These are phyloP conservation scores for Pollenia labialis DNA, from an alignment of 2,888 invertebrate genomes.

Conservation along the genomic window DNA sequence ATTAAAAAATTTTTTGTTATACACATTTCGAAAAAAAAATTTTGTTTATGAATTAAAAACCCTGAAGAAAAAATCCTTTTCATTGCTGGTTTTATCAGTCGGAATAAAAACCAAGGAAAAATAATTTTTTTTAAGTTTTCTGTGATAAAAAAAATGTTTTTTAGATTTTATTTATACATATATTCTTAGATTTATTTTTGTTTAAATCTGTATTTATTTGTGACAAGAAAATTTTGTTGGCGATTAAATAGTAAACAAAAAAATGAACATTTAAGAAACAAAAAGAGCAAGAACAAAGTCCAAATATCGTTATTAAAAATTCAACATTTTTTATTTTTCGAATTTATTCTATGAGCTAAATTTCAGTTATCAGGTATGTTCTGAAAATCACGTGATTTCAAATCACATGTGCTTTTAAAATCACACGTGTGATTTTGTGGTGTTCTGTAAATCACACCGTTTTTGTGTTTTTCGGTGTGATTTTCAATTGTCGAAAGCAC, in stretches of 20 bases:
- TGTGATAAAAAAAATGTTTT: constrained; percentile 15
- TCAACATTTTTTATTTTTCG: too few species aligned
- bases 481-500: too few species aligned
- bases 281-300: not conserved
- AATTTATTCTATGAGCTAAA: too few species aligned
- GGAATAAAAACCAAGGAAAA: not conserved
- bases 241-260: constrained; percentile 30
- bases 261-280: not conserved
- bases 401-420: too few species aligned
- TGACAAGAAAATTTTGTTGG: constrained; percentile 4
- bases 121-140: constrained; percentile 15
- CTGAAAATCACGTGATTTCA: too few species aligned
- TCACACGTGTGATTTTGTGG: too few species aligned
- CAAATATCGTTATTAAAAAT: too few species aligned
- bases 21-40: not conserved
- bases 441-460: too few species aligned
- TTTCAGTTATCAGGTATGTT: too few species aligned
- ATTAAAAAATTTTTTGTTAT: too few species aligned
- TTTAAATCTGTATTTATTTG: not conserved
- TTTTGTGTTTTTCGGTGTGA: too few species aligned
- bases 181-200: constrained; percentile 11
- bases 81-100: not conserved
- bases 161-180: not conserved
- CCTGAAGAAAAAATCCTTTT: not conserved
- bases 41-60: not conserved